Evolutionary conservation across 2,113 vertebrate species (phyloP), one percentile per base, ranked within the genome.

Genomic region (Bujurquina vittata): DNA sequence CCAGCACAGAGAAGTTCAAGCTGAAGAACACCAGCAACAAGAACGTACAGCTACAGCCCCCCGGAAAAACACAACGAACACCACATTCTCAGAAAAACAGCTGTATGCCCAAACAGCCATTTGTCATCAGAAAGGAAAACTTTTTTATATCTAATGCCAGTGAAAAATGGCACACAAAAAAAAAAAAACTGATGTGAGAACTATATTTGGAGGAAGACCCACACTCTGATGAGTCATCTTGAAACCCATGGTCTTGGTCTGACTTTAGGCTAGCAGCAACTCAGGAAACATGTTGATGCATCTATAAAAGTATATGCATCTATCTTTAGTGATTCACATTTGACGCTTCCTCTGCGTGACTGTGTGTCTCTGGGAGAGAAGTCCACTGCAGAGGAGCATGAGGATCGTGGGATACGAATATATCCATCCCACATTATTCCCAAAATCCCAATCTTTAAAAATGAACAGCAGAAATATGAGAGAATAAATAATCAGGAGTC

Each of bases 221-320:
- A 74, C 59, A 86, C 26, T 81, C 11, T n/a, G 22, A 73, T 93
- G 88, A 92, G 63, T 93, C 89, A 93, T 86, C 61, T 62, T 40
- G 69, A 85, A 80, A 63, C 29, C 12, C 20, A 2, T 33, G 37
- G 60, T 75, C 62, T 62, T 65, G n/a, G 69, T 82, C 80, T 82
- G 69, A 82, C 85, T 84, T 85, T 3, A 77, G 77, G 77, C 75
- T 54, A 76, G 75, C 46, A 65, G 67, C 88, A 88, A 87, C 63
- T 77, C 74, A 57, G 26, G 59, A 54, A 89, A 83, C 46, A 78
- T 58, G 67, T 63, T 63, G 78, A 58, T 22, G 63, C 77, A 77
- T 87, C 84, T 81, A 87, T 88, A 84, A 83, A 86, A 81, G 82
- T 79, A 83, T 67, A 75, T 78, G 84, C 75, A 56, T 33, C 8